Evolutionary conservation across 2,888 invertebrate species (phyloP).

Genomic region (Trichopria drosophilae): DNA sequence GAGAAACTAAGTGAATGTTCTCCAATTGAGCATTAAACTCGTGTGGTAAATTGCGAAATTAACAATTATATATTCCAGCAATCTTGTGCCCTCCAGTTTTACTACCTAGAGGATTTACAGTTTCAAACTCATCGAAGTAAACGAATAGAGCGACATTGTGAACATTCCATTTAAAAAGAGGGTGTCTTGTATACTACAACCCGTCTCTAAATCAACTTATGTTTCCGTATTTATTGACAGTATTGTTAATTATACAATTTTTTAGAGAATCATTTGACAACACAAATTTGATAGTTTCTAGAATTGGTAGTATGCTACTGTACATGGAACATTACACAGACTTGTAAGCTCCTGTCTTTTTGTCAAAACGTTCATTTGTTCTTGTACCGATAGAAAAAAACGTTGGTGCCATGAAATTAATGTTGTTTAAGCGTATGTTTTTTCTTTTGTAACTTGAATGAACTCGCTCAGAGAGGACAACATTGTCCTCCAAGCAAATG

Average conservation of each 20-base stretch:
- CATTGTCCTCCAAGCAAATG: conserved; percentile 1
- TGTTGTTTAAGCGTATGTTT: not conserved
- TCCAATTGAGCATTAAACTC: conserved; percentile 14
- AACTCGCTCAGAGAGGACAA: not conserved
- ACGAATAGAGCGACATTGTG: conserved; percentile 11
- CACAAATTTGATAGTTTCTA: too few species aligned
- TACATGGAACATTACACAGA: not conserved
- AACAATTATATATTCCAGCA: conserved; percentile 9
- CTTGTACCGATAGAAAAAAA: not conserved
- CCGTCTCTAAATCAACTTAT: conserved; percentile 9
- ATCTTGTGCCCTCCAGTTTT: conserved; percentile 17
- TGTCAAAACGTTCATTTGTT: not conserved
- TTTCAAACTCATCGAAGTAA: conserved; percentile 31
- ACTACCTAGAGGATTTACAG: conserved; percentile 30
- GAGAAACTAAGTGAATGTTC: conserved; percentile 20
- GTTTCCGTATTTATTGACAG: not conserved
- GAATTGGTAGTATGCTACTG: conserved; percentile 2
- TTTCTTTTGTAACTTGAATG: not conserved
- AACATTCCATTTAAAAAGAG: conserved; percentile 8
- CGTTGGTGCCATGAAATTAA: not conserved
- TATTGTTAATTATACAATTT: not conserved
- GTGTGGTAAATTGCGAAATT: conserved; percentile 7
- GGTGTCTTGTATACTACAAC: conserved; percentile 9
- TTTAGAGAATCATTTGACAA: too few species aligned
- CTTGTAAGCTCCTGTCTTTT: not conserved